These are phyloP conservation scores for Perdita meconis DNA, from an alignment of 2,888 invertebrate genomes.

Conservation along the genomic window DNA sequence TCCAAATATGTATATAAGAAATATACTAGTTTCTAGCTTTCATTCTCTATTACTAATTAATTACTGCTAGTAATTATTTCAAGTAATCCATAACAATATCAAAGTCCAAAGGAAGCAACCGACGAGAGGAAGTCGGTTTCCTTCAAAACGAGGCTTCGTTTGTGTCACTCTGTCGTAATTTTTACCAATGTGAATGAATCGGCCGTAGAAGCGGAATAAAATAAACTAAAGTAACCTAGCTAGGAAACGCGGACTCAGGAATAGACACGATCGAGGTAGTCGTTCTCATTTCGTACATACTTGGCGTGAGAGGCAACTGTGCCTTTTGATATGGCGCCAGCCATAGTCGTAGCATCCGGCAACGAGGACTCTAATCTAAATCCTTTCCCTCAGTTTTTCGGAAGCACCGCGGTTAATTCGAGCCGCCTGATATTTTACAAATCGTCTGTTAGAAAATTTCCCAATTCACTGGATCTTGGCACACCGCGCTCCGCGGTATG, in stretches of 20 bases:
- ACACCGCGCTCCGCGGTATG: neutral
- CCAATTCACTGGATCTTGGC: conserved; percentile 33
- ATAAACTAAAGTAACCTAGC: conserved; percentile 35
- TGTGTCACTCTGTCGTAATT: neutral
- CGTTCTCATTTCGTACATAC: conserved; percentile 62
- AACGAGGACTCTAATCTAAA: conserved; percentile 30
- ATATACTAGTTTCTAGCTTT: too few species aligned
- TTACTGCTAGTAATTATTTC: neutral
- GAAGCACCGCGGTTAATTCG: conserved; percentile 16
- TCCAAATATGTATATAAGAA: too few species aligned
- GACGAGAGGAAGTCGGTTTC: neutral
- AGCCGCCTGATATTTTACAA: conserved; percentile 17
- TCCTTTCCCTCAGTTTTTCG: conserved; percentile 3
- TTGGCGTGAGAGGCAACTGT: conserved; percentile 53
- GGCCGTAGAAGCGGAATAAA: conserved; percentile 18
- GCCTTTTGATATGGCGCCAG: conserved; percentile 63
- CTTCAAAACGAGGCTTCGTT: neutral
- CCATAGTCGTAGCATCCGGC: conserved; percentile 54
- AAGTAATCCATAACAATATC: neutral
- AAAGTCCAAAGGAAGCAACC: neutral
- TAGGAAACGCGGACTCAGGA: conserved; percentile 49
- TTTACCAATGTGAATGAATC: neutral
- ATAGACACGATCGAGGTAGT: conserved; percentile 53
- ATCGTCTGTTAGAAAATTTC: conserved; percentile 19
- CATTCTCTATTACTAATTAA: too few species aligned